phyloP scores from a whole-genome alignment of 2,113 vertebrate species.

The Crypturellus undulatus region DNA sequence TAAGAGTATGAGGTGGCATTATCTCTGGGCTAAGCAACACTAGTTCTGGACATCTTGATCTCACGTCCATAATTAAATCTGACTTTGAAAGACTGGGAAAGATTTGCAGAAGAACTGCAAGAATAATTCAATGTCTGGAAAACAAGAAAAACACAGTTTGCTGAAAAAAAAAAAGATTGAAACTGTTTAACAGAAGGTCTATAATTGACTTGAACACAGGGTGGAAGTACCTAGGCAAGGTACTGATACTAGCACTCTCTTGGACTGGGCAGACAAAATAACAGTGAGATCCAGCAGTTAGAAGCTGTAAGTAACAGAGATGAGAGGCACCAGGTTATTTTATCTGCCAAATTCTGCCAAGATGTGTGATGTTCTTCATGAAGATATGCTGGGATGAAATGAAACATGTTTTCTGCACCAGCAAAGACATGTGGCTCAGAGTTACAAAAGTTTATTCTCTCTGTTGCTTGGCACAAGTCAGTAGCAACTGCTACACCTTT shows the following conservation, averaged over 20 bases:
- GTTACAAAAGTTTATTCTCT: slow-evolving; percentile 1
- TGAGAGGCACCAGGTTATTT: slow-evolving; percentile 25
- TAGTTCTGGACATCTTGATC: not conserved
- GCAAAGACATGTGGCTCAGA: not conserved
- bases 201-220: not conserved
- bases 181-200: slow-evolving; percentile 10
- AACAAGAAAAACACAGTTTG: not conserved
- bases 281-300: slow-evolving; percentile 5
- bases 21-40: not conserved
- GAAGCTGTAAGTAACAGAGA: slow-evolving; percentile 42
- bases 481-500: not conserved
- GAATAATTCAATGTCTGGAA: not conserved
- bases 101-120: not conserved
- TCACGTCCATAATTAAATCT: not conserved
- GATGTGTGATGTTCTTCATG: slow-evolving; percentile 26
- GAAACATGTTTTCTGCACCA: slow-evolving; percentile 17
- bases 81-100: not conserved
- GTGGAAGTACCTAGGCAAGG: slow-evolving; percentile 16
- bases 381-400: slow-evolving; percentile 3
- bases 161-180: not conserved
- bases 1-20: not conserved
- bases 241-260: not conserved
- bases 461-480: not conserved
- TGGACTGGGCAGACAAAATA: slow-evolving; percentile 22
- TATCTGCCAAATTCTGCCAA: slow-evolving; percentile 38